A percentile compares a stretch with the other conserved stretches of the same genome.
phyloP scores from a whole-genome alignment of 1,140 invertebrate genomes.

The Drosophila kepulauana region DNA sequence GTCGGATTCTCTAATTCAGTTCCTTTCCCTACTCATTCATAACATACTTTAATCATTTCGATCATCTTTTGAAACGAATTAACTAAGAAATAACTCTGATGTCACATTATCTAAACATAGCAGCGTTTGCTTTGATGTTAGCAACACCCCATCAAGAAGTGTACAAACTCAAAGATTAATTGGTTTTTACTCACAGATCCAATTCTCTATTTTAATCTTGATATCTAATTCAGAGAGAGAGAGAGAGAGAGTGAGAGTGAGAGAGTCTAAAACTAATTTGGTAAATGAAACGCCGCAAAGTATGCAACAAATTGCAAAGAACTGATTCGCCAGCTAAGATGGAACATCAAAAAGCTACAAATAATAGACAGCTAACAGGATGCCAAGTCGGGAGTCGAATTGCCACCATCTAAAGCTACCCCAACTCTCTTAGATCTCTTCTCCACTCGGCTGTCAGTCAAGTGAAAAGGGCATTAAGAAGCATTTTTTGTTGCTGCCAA shows the following conservation, averaged over 20 bases:
- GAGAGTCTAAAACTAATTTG: conserved; percentile 62
- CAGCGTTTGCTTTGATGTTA: neutral
- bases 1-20: neutral
- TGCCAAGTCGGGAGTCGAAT: neutral
- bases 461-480: conserved; percentile 73
- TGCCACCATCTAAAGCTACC: neutral
- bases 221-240: conserved; percentile 24
- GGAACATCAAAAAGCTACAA: conserved; percentile 58
- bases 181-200: conserved; percentile 17
- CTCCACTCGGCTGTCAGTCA: conserved; percentile 61
- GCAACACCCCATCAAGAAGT: neutral
- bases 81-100: neutral
- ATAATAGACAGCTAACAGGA: conserved; percentile 40
- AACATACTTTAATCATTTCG: neutral
- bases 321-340: conserved; percentile 8
- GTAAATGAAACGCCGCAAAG: conserved; percentile 64
- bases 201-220: conserved; percentile 29
- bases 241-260: no score
- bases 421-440: no score
- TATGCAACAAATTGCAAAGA: conserved; percentile 68
- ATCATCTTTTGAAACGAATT: neutral
- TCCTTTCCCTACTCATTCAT: neutral
- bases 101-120: neutral
- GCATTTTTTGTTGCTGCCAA: conserved; percentile 68
- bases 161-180: neutral